Conservation (phyloP, 2,113 vertebrate genomes). For the Neodontobutis hainanensis region DNA sequence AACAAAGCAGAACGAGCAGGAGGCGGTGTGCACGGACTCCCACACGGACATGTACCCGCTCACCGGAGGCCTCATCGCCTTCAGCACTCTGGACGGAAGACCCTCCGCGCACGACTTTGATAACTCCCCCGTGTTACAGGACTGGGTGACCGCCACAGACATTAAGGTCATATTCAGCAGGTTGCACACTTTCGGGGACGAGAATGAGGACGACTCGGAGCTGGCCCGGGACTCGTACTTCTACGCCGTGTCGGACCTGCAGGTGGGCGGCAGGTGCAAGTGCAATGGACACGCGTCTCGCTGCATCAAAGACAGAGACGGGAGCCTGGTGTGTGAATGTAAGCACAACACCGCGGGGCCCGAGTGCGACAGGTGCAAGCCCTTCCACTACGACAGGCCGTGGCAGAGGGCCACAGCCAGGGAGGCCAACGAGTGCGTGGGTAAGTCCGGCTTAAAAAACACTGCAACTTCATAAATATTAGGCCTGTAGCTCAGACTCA, state of each 20-base stretch:
- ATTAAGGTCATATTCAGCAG: conserved; percentile 92
- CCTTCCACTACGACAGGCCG: conserved; percentile 97
- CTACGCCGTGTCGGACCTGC: conserved; percentile 95
- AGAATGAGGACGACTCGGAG: conserved; percentile 95
- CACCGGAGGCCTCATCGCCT: conserved; percentile 94
- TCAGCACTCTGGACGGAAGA: conserved; percentile 97
- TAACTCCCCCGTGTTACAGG: conserved; percentile 97
- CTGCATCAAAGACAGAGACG: conserved; percentile 93
- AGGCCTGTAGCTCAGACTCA: neutral
- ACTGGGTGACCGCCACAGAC: conserved; percentile 99
- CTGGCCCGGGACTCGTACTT: conserved; percentile 94
- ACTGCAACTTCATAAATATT: neutral
- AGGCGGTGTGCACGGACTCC: conserved; percentile 96
- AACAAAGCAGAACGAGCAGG: conserved; percentile 98
- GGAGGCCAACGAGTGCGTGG: conserved; percentile 98
- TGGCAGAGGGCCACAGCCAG: conserved; percentile 96
- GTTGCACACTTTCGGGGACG: conserved; percentile 92
- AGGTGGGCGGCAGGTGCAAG: conserved; percentile 97
- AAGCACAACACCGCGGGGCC: conserved; percentile 96
- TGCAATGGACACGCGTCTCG: conserved; percentile 97
- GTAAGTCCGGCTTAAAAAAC: conserved; percentile 79
- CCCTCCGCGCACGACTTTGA: conserved; percentile 99
- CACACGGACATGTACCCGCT: conserved; percentile 95
- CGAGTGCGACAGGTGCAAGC: conserved; percentile 98
- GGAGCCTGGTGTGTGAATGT: conserved; percentile 93